These are phyloP conservation scores for Drosophila leonis DNA, from an alignment of 2,888 invertebrate species.

Conservation along the genomic window DNA sequence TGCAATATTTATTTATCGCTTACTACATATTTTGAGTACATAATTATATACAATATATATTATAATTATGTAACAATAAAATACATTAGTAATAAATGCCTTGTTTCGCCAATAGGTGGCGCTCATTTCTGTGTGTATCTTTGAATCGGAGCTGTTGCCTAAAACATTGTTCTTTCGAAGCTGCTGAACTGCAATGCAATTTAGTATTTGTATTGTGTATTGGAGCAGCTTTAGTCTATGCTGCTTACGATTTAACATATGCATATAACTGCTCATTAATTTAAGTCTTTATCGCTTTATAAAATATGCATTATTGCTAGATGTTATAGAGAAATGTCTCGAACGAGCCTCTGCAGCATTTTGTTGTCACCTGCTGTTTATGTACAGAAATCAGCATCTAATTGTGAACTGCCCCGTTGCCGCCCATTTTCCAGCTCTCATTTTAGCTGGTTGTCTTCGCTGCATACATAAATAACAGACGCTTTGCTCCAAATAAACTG, in stretches of 20 bases:
- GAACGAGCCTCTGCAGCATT: conserved; percentile 12
- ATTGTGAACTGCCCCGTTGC: conserved; percentile 76
- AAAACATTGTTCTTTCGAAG: conserved; percentile 15
- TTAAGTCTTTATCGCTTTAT: conserved; percentile 51
- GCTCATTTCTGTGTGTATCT: conserved; percentile 2
- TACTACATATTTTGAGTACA: background rate
- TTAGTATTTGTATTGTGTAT: conserved; percentile 15
- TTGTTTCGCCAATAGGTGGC: conserved; percentile 26
- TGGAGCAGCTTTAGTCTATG: conserved; percentile 20
- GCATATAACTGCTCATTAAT: conserved; percentile 37
- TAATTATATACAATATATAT: background rate
- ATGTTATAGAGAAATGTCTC: conserved; percentile 53
- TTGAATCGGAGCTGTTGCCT: conserved; percentile 21
- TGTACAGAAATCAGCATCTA: conserved; percentile 71
- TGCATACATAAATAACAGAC: conserved; percentile 70
- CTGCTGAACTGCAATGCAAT: conserved; percentile 33
- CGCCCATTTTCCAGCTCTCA: conserved; percentile 53
- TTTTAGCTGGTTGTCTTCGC: conserved; percentile 3
- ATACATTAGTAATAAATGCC: background rate
- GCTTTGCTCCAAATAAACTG: conserved; percentile 82
- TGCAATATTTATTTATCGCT: background rate
- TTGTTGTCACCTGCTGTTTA: conserved; percentile 81
- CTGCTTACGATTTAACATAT: conserved; percentile 52
- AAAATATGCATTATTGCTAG: conserved; percentile 68
- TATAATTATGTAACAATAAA: background rate